phyloP scores from a whole-genome alignment of 1,140 invertebrate genomes.

The Ruditapes philippinarum region DNA sequence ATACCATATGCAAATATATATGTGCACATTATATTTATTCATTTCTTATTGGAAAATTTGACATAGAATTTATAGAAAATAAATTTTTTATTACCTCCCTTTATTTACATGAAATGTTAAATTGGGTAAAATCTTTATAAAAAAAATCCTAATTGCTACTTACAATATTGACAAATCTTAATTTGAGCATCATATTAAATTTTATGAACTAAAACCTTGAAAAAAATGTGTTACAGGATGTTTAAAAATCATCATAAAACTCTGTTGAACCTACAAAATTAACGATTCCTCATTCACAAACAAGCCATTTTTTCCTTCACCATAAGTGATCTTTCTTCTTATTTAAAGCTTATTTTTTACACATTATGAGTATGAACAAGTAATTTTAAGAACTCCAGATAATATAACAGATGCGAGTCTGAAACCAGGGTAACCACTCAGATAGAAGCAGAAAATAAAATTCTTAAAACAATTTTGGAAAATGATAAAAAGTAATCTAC shows the following conservation, averaged over 20 bases:
- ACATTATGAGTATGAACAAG: slow-evolving; percentile 24
- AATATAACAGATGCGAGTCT: slow-evolving; percentile 25
- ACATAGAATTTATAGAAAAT: too few species aligned
- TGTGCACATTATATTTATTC: too few species aligned
- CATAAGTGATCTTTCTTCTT: not conserved
- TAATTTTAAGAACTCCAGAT: not conserved
- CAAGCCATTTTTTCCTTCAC: not conserved
- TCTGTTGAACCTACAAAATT: not conserved
- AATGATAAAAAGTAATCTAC: not conserved
- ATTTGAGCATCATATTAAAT: too few species aligned
- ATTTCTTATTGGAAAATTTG: too few species aligned
- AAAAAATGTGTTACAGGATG: too few species aligned
- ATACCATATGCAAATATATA: too few species aligned
- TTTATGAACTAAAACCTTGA: too few species aligned
- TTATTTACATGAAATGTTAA: too few species aligned
- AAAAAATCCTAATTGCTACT: too few species aligned
- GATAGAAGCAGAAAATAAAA: slow-evolving; percentile 26
- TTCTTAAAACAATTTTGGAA: slow-evolving; percentile 17
- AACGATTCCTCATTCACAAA: not conserved
- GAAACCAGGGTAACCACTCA: slow-evolving; percentile 7
- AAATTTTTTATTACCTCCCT: too few species aligned
- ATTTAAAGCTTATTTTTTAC: slow-evolving; percentile 25
- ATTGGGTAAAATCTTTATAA: too few species aligned
- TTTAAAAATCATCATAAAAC: slow-evolving; percentile 3
- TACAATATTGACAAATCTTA: too few species aligned